Conservation (phyloP, 2,888 invertebrate species). For the Hybos culiciformis region DNA sequence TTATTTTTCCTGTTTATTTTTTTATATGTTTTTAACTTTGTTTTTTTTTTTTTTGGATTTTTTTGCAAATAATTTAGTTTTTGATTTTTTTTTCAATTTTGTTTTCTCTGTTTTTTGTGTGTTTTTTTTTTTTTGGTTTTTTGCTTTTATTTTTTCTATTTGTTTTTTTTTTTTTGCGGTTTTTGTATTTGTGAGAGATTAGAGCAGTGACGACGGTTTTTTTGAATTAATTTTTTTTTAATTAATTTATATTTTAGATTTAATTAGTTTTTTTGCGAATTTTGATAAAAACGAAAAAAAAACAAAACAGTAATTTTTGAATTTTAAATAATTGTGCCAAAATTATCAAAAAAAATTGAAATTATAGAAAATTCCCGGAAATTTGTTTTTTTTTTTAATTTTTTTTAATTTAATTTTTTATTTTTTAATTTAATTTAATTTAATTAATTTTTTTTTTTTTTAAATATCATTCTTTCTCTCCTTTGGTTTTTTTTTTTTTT, state of each 20-base stretch:
- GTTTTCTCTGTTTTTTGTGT: neutral
- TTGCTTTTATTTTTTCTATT: neutral
- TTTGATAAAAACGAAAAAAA: neutral
- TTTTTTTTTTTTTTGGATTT: neutral
- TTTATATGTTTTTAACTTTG: neutral
- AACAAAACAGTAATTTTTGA: neutral
- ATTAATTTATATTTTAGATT: neutral
- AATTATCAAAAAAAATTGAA: slow-evolving; percentile 1
- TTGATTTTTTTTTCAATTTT: neutral
- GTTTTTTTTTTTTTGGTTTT: neutral
- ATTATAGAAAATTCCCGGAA: slow-evolving; percentile 1
- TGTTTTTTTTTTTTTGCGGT: too few species aligned
- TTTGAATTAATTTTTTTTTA: too few species aligned
- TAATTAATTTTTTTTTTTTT: neutral
- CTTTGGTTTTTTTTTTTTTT: neutral
- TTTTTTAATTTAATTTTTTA: neutral
- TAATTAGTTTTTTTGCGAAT: neutral
- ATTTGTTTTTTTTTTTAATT: neutral
- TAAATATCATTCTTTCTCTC: neutral
- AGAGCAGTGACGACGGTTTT: too few species aligned
- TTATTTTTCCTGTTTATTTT: neutral
- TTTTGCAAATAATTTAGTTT: neutral
- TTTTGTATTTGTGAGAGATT: too few species aligned
- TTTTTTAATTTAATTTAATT: neutral
- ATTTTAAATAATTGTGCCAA: neutral